Evolutionary conservation across 2,113 vertebrate species (phyloP).

Genomic region (Poicephalus meyeri): DNA sequence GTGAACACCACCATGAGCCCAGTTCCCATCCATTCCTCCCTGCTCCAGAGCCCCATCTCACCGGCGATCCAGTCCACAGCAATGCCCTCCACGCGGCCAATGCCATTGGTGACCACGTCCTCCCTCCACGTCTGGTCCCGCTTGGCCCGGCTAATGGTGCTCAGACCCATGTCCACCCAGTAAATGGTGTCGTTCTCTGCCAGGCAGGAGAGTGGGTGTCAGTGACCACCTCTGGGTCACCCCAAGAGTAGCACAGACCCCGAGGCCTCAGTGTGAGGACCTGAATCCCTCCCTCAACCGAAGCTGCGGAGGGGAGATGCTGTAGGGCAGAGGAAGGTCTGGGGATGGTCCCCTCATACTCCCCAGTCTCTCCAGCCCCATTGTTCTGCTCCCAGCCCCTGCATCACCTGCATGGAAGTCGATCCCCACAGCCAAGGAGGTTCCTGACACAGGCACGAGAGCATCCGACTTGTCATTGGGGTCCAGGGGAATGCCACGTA

Average conservation of each 20-base stretch:
- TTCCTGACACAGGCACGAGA: conserved; percentile 92
- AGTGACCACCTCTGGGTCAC: not conserved
- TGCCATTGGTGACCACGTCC: conserved; percentile 95
- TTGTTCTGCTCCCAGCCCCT: not conserved
- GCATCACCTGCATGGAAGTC: conserved; percentile 93
- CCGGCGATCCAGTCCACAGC: conserved; percentile 97
- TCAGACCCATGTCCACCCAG: conserved; percentile 98
- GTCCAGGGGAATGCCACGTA: conserved; percentile 93
- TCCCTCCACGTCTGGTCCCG: conserved; percentile 96
- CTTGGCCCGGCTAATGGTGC: conserved; percentile 95
- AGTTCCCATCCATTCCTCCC: accelerated
- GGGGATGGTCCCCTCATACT: accelerated
- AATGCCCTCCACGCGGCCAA: conserved; percentile 94
- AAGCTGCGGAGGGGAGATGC: accelerated
- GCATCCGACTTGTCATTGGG: conserved; percentile 95
- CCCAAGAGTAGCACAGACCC: not conserved
- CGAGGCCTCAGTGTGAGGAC: accelerated
- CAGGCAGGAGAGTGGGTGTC: not conserved
- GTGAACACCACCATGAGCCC: accelerated
- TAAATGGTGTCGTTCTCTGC: conserved; percentile 97
- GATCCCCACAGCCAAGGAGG: conserved; percentile 93
- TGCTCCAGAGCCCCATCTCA: not conserved
- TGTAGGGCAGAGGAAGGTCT: not conserved
- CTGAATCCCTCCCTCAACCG: not conserved
- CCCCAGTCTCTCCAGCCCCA: not conserved